Conservation (phyloP, 2,113 vertebrate species). For the Dascyllus trimaculatus region DNA sequence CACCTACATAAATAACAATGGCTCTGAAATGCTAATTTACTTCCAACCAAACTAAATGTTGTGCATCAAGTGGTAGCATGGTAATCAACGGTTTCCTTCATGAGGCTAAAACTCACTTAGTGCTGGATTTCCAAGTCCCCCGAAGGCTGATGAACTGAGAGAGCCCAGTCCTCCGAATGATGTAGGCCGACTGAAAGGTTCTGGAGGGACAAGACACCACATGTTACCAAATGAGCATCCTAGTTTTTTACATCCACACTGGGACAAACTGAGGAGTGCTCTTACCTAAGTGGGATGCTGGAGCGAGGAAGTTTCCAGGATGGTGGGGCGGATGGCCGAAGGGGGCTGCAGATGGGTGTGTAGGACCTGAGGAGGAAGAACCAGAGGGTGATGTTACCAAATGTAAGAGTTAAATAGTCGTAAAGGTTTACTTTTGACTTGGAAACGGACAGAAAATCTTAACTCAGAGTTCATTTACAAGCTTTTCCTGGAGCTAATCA, state of each 20-base stretch:
- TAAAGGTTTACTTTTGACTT: too few relatives aligned
- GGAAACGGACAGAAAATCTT: too few relatives aligned
- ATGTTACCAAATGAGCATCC: slow-evolving; percentile 2
- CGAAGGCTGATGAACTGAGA: slow-evolving; percentile 95
- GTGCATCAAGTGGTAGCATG: neutral
- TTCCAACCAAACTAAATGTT: neutral
- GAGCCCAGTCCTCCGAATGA: slow-evolving; percentile 93
- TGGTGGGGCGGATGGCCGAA: slow-evolving; percentile 94
- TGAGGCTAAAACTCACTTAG: slow-evolving; percentile 91
- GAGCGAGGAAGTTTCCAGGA: slow-evolving; percentile 93
- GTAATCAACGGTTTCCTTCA: neutral
- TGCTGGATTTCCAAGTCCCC: slow-evolving; percentile 96
- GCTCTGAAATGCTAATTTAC: neutral
- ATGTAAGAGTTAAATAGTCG: too few relatives aligned
- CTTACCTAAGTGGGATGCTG: slow-evolving; percentile 93
- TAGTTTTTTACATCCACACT: neutral
- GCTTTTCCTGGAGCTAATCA: too few relatives aligned
- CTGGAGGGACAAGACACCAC: slow-evolving; percentile 83
- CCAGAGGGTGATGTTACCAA: neutral
- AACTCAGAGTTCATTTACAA: too few relatives aligned
- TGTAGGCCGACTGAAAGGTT: slow-evolving; percentile 92
- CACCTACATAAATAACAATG: neutral
- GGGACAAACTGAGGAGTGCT: neutral
- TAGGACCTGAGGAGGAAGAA: slow-evolving; percentile 85
- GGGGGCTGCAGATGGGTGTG: slow-evolving; percentile 90